Percentiles rank a stretch among this genome's conserved stretches.
phyloP scores from a whole-genome alignment of 1,140 invertebrate species.

The Drosophila setifemur region DNA sequence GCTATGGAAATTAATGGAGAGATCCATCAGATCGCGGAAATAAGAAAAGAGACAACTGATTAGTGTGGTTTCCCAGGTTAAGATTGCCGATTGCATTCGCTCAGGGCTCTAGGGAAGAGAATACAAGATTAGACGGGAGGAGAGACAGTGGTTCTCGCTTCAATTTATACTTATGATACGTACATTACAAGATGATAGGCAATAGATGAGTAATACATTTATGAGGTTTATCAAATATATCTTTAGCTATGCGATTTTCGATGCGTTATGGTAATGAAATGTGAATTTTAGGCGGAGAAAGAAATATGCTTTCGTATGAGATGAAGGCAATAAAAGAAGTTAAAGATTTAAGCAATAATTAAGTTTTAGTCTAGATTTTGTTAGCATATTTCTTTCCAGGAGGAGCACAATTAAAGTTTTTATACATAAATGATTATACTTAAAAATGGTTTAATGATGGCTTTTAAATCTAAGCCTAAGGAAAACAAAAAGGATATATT shows the following conservation, averaged over 20 bases:
- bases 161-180: conserved; percentile 34
- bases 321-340: no score
- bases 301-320: conserved; percentile 26
- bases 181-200: conserved; percentile 22
- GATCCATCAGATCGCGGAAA: background rate
- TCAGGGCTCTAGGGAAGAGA: conserved; percentile 28
- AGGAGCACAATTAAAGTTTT: background rate
- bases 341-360: background rate
- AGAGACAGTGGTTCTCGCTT: conserved; percentile 2
- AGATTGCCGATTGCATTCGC: conserved; percentile 3
- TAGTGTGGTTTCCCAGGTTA: conserved; percentile 17
- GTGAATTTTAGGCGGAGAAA: background rate
- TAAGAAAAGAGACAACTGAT: conserved; percentile 27
- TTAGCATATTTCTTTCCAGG: background rate
- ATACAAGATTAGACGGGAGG: conserved; percentile 18
- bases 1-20: conserved; percentile 6
- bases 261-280: conserved; percentile 5
- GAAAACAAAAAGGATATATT: conserved; percentile 2
- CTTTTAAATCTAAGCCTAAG: background rate
- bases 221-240: no score
- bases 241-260: conserved; percentile 10
- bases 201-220: conserved; percentile 9
- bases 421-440: background rate
- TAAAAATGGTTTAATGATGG: background rate
- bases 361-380: background rate